These are phyloP conservation scores for Petaurus breviceps DNA, from an alignment of 2,113 vertebrate genomes.

Conservation along the genomic window DNA sequence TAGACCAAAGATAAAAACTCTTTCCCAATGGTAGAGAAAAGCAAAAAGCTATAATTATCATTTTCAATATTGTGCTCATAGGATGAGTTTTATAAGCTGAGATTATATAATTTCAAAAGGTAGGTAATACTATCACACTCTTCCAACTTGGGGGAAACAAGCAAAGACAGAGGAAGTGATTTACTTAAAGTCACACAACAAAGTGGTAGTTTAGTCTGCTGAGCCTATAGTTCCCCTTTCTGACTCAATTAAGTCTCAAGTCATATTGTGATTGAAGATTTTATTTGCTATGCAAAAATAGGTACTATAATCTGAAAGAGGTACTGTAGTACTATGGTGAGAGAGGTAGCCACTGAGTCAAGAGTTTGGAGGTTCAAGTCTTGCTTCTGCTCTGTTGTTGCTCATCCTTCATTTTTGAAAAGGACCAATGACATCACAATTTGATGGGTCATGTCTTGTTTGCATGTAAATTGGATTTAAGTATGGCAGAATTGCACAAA, in stretches of 20 bases:
- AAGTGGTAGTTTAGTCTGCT: not conserved
- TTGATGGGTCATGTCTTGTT: not conserved
- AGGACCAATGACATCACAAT: not conserved
- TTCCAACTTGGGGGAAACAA: not conserved
- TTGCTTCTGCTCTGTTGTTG: not conserved
- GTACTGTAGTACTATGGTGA: not conserved
- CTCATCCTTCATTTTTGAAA: not conserved
- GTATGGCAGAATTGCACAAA: not conserved
- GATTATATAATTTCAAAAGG: slow-evolving; percentile 4
- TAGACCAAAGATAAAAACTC: not conserved
- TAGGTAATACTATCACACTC: not conserved
- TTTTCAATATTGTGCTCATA: not conserved
- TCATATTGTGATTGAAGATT: slow-evolving; percentile 15
- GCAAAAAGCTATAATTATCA: not conserved
- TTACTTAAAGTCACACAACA: slow-evolving; percentile 2
- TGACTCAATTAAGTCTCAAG: not conserved
- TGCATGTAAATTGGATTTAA: not conserved
- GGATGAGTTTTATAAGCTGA: not conserved
- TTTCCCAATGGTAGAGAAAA: not conserved
- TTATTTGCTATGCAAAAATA: slow-evolving; percentile 32
- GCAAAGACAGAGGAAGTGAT: slow-evolving; percentile 28
- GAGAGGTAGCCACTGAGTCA: not conserved
- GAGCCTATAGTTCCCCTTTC: not conserved
- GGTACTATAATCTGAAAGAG: not conserved
- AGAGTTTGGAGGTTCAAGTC: not conserved